These are phyloP conservation scores for Alexandromys fortis DNA, from an alignment of 2,113 vertebrate species.

Conservation along the genomic window DNA sequence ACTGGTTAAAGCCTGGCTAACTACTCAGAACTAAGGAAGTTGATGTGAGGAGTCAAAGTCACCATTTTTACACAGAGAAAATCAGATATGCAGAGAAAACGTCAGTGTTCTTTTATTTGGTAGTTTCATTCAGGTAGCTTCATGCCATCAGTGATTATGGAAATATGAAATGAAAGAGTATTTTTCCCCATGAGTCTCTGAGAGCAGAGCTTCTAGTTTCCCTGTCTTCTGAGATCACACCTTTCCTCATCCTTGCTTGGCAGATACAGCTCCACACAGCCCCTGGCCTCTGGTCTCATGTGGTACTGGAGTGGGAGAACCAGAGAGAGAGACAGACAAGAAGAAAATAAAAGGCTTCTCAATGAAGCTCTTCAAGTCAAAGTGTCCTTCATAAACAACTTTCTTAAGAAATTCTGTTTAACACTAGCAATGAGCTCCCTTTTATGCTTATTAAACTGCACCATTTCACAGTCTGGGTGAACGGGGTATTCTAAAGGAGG, in stretches of 20 bases:
- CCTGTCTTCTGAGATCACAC: not conserved
- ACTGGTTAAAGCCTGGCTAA: not conserved
- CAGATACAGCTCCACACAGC: not conserved
- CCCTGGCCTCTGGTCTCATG: not conserved
- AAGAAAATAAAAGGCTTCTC: not conserved
- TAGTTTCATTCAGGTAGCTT: not conserved
- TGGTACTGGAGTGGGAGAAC: not conserved
- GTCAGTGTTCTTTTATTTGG: not conserved
- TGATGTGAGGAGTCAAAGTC: not conserved
- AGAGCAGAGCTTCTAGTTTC: not conserved
- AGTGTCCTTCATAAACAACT: not conserved
- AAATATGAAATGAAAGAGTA: not conserved
- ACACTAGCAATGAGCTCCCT: not conserved
- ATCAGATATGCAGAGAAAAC: not conserved
- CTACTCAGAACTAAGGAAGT: not conserved
- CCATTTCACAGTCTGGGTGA: not conserved
- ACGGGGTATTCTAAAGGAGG: not conserved
- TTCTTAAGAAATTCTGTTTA: not conserved
- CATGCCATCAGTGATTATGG: no score
- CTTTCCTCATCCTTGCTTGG: not conserved
- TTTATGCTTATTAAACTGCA: not conserved
- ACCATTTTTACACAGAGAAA: not conserved
- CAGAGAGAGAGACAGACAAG: not conserved
- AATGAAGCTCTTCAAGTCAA: not conserved
- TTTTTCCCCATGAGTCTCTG: not conserved